Base-by-base conservation (phyloP, 2,113 vertebrate genomes). In the Herpetotheres cachinnans region DNA sequence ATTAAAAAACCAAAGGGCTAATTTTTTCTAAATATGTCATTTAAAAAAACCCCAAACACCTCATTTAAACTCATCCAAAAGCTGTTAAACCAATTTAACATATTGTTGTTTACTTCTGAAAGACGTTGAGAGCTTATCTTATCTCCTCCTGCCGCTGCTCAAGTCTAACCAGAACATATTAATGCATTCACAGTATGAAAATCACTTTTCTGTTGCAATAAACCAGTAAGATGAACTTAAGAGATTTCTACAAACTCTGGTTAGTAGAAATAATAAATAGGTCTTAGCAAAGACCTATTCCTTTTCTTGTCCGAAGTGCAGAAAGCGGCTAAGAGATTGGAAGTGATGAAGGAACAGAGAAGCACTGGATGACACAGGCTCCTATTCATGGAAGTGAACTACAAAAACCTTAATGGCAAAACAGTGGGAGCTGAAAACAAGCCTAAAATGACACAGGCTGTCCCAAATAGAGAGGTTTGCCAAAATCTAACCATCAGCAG, bases 41-140 rank as follows among this genome's bases (percentile, higher is more conserved):
- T 92, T 3, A 13, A 81, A 93, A 89, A 55, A 63, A 71, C 50
- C 56, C 67, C 55, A 76, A 27, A 92, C 0, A 0, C 72, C 50
- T 93, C 59, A 81, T 92, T 92, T 95, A 90, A 96, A 82, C 77
- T 79, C 5, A 3, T 93, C 66, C 77, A 67, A 94, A 95, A 95
- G 63, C 82, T 91, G 86, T 79, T 97, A 89, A 96, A 86, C 44
- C 92, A 92, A 65, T 96, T 89, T 82, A 96, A 87, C 77, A 95
- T 69, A 63, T 89, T 92, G 46, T 36, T 95, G 83, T 89, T 89
- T 93, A 85, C 86, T 91, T 80, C 73, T 91, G 73, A 82, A 92
- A 74, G 58, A 86, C 34, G 16, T 22, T 72, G 61, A 82, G 40
- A 81, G 80, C 69, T 96, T 94, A 93, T 82, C 78, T 96, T 94